These are phyloP conservation scores for Melanophora roralis DNA, from an alignment of 2,888 invertebrate species.

Conservation along the genomic window DNA sequence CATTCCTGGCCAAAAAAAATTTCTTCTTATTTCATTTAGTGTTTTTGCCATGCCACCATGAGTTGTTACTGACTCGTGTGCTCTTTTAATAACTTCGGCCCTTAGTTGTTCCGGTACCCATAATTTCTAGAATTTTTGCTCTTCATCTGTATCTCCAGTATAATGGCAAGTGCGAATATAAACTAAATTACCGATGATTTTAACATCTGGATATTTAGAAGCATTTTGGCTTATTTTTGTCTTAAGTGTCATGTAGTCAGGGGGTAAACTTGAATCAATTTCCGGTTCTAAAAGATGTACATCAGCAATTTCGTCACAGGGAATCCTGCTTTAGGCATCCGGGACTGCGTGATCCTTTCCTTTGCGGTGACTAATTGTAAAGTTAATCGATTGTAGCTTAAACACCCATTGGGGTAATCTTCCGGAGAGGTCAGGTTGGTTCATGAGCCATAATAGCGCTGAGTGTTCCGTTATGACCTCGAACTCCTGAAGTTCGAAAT, in stretches of 20 bases:
- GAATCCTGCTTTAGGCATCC: neutral
- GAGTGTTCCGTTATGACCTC: neutral
- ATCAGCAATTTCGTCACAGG: neutral
- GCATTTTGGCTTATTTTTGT: neutral
- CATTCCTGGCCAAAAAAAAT: too few species aligned
- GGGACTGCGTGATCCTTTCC: neutral
- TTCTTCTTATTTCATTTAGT: conserved; percentile 15
- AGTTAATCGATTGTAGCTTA: neutral
- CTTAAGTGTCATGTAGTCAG: too few species aligned
- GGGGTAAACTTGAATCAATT: too few species aligned
- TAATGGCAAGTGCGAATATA: too few species aligned
- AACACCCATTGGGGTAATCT: neutral
- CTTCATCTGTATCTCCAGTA: neutral
- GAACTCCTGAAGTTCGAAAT: too few species aligned
- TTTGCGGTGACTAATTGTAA: neutral
- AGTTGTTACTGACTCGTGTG: conserved; percentile 1
- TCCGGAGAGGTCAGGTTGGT: neutral
- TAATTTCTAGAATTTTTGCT: conserved; percentile 31
- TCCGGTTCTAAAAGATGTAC: too few species aligned
- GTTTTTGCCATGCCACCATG: conserved; percentile 48
- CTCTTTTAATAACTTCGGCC: neutral
- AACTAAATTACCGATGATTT: conserved; percentile 6
- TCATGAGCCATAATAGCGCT: neutral
- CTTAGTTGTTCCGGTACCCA: conserved; percentile 28
- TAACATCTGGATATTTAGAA: neutral